Evolutionary conservation across 2,113 vertebrate species (phyloP).

Genomic region (Centropristis striata): DNA sequence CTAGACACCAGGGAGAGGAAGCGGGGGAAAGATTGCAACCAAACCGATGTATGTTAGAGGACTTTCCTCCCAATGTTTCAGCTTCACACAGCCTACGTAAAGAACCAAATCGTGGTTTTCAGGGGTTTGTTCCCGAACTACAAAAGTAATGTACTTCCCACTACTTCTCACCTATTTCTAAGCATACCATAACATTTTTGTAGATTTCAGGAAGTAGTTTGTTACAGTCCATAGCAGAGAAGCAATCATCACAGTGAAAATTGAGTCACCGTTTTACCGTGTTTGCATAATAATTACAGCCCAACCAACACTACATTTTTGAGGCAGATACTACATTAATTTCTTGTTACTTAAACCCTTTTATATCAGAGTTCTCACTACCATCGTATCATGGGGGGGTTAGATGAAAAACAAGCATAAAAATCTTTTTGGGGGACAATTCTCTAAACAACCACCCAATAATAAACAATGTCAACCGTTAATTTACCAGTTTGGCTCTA

Average conservation of each 20-base stretch:
- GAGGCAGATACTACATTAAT: not conserved
- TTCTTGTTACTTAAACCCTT: not conserved
- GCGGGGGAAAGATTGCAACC: slow-evolving; percentile 32
- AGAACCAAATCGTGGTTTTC: not conserved
- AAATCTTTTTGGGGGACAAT: no score
- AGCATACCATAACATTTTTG: not conserved
- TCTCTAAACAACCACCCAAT: no score
- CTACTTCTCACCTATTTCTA: slow-evolving; percentile 12
- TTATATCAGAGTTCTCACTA: no score
- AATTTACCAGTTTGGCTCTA: not conserved
- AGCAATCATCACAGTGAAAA: slow-evolving; percentile 2
- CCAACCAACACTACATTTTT: not conserved
- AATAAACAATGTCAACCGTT: not conserved
- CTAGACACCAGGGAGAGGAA: slow-evolving; percentile 50
- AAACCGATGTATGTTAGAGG: slow-evolving; percentile 19
- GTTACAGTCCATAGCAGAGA: slow-evolving; percentile 1
- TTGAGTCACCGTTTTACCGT: not conserved
- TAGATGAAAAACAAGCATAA: no score
- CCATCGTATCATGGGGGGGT: no score
- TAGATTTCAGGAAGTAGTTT: slow-evolving; percentile 9
- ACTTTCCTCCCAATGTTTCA: slow-evolving; percentile 27
- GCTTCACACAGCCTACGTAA: not conserved
- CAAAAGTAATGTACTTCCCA: slow-evolving; percentile 28
- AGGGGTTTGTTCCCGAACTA: not conserved
- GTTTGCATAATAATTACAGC: not conserved